phyloP scores from a whole-genome alignment of 2,888 invertebrate genomes.

The Iphiclides podalirius region DNA sequence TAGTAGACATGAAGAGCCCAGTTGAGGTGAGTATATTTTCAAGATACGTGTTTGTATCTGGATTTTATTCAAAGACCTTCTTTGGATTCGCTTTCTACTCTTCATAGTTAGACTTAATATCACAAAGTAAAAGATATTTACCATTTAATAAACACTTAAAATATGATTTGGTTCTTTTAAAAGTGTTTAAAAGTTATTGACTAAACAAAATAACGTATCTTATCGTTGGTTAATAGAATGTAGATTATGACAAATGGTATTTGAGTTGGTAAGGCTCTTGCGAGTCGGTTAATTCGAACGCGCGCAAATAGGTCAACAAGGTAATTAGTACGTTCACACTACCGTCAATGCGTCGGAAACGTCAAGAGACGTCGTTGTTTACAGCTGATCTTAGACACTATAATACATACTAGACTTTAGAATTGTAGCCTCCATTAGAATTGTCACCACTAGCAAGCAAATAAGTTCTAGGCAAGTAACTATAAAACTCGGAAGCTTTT shows the following conservation, averaged over 20 bases:
- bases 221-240: too few relatives aligned
- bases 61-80: too few relatives aligned
- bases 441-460: not conserved
- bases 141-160: not conserved
- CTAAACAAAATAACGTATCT: too few relatives aligned
- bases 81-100: too few relatives aligned
- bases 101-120: too few relatives aligned
- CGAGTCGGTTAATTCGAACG: not conserved
- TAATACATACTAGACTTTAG: constrained; percentile 4
- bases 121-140: too few relatives aligned
- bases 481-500: too few relatives aligned
- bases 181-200: too few relatives aligned
- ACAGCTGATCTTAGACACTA: not conserved
- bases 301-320: constrained; percentile 33
- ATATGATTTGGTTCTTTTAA: not conserved
- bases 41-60: too few relatives aligned
- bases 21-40: constrained; percentile 31
- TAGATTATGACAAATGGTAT: not conserved
- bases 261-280: not conserved
- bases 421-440: not conserved
- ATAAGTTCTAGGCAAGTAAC: too few relatives aligned
- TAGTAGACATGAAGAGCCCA: constrained; percentile 29
- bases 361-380: not conserved
- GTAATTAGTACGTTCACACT: constrained; percentile 28
- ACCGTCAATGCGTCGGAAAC: constrained; percentile 6